These are phyloP conservation scores for Listronotus bonariensis DNA, from an alignment of 1,140 invertebrate species.

Conservation along the genomic window DNA sequence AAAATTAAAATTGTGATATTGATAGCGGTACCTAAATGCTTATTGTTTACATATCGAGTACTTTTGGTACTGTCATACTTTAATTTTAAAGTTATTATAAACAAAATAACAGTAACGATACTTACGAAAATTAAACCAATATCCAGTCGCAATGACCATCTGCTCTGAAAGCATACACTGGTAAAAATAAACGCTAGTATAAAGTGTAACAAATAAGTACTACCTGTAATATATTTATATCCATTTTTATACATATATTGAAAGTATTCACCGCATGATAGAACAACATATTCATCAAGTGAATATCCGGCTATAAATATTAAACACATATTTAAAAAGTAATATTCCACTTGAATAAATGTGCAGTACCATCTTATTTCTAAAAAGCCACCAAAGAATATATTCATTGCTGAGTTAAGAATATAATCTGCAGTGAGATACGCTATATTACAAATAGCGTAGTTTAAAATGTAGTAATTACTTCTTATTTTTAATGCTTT, in stretches of 20 bases:
- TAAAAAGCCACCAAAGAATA: constrained; percentile 22
- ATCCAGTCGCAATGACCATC: constrained; percentile 1
- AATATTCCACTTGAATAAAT: constrained; percentile 28
- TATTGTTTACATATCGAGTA: neutral
- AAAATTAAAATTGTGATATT: neutral
- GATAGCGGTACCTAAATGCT: constrained; percentile 1
- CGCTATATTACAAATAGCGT: constrained; percentile 28
- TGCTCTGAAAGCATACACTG: constrained; percentile 10
- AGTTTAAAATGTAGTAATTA: constrained; percentile 37
- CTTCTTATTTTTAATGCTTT: constrained; percentile 31
- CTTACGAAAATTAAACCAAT: constrained; percentile 20
- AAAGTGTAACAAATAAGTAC: constrained; percentile 8
- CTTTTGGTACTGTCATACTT: constrained; percentile 7
- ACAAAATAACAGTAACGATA: constrained; percentile 1
- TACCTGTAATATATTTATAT: constrained; percentile 17
- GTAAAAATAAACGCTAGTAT: constrained; percentile 14
- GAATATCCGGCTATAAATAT: constrained; percentile 24
- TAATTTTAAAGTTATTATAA: constrained; percentile 3
- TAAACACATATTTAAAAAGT: constrained; percentile 25
- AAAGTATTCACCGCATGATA: constrained; percentile 17
- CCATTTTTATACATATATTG: constrained; percentile 18
- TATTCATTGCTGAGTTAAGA: constrained; percentile 20
- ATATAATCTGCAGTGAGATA: constrained; percentile 15
- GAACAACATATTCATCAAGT: constrained; percentile 20
- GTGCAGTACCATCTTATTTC: constrained; percentile 26